A percentile compares a stretch with the other conserved stretches of the same genome.
phyloP scores from a whole-genome alignment of 2,888 invertebrate genomes.

The Cantharis rufa region DNA sequence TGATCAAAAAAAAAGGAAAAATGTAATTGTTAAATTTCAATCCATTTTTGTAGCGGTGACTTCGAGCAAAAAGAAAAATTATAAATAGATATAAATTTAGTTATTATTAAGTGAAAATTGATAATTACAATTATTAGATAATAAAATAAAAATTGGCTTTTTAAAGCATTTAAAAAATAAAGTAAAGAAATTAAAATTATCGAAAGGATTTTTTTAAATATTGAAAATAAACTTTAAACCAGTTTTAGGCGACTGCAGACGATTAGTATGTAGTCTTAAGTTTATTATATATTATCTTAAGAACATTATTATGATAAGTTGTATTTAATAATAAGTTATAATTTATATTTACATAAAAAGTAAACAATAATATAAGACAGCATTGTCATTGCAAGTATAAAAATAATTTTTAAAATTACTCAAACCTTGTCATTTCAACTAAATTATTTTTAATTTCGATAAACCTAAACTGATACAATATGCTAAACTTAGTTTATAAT shows the following conservation, averaged over 20 bases:
- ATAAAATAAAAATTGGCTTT: background rate
- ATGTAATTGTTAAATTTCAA: background rate
- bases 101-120: background rate
- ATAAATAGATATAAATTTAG: background rate
- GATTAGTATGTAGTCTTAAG: background rate
- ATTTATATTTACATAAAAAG: background rate
- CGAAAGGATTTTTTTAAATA: background rate
- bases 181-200: background rate
- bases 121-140: background rate
- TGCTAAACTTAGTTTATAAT: background rate
- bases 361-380: background rate
- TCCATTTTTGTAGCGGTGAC: background rate
- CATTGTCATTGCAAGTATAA: background rate
- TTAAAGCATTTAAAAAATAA: background rate
- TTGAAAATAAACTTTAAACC: background rate
- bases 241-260: background rate
- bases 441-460: background rate
- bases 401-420: background rate
- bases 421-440: background rate
- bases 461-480: background rate
- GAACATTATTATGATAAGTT: background rate
- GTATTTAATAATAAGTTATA: background rate
- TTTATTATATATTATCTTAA: background rate
- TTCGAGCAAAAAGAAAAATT: background rate
- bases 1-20: background rate